These are phyloP conservation scores for Campylorhamphus procurvoides DNA, from an alignment of 2,113 vertebrate genomes.

Conservation along the genomic window DNA sequence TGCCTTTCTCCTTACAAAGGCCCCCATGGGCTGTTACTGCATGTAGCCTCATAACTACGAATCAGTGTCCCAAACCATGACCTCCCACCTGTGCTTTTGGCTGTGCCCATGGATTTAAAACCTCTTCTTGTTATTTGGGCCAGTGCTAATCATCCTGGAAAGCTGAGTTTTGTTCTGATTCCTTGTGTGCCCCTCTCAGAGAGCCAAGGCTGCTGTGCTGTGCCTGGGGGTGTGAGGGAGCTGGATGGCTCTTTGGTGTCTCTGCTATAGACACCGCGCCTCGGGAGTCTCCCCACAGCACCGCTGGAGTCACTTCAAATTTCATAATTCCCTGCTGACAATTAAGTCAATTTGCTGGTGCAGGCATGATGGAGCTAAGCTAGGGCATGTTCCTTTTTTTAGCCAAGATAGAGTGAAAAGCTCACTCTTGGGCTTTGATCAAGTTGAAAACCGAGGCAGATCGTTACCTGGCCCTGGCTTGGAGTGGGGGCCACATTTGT, in stretches of 20 bases:
- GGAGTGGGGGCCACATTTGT: neutral
- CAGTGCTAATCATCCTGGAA: neutral
- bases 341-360: slow-evolving; percentile 66
- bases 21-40: neutral
- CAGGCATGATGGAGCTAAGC: slow-evolving; percentile 53
- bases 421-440: neutral
- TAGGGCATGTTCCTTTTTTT: slow-evolving; percentile 45
- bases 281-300: neutral
- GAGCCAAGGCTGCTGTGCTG: neutral
- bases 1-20: neutral
- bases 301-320: slow-evolving; percentile 46
- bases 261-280: slow-evolving; percentile 11
- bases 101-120: neutral
- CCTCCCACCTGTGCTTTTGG: neutral
- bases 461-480: neutral
- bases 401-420: neutral
- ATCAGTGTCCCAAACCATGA: rapidly evolving
- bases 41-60: neutral
- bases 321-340: slow-evolving; percentile 57
- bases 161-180: neutral
- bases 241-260: slow-evolving; percentile 25
- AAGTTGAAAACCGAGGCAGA: neutral
- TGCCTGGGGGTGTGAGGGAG: slow-evolving; percentile 7
- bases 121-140: neutral
- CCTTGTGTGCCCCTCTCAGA: neutral